Conservation (phyloP, 2,113 vertebrate species). For the Sakesphorus luctuosus region DNA sequence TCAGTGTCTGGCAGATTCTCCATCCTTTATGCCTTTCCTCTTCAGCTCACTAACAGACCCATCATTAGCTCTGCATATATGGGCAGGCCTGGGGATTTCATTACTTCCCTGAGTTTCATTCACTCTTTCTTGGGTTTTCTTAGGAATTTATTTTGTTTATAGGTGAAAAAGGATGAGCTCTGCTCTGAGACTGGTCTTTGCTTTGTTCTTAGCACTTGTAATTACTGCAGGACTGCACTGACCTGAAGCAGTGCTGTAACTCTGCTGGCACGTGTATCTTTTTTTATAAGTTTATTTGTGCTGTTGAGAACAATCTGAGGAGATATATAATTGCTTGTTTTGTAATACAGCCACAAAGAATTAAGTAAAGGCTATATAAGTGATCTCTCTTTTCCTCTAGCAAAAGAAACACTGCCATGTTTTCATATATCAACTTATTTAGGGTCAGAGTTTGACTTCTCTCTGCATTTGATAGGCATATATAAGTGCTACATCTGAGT, state of each 20-base stretch:
- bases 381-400: constrained; percentile 15
- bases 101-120: not conserved
- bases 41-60: not conserved
- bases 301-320: constrained; percentile 15
- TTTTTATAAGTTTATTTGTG: constrained; percentile 25
- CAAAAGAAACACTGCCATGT: not conserved
- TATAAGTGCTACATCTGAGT: not conserved
- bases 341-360: constrained; percentile 20
- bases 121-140: not conserved
- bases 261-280: not conserved
- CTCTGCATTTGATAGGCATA: not conserved
- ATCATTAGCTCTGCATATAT: not conserved
- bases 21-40: not conserved
- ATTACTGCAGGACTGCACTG: not conserved
- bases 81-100: not conserved
- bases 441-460: constrained; percentile 14
- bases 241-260: not conserved
- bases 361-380: constrained; percentile 18
- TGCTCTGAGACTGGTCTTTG: not conserved
- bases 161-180: not conserved
- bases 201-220: not conserved
- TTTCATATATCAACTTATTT: not conserved
- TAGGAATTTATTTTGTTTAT: not conserved
- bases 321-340: constrained; percentile 34
- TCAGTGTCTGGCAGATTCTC: constrained; percentile 16